phyloP scores from a whole-genome alignment of 2,113 vertebrate species.

The Amazona vittata region DNA sequence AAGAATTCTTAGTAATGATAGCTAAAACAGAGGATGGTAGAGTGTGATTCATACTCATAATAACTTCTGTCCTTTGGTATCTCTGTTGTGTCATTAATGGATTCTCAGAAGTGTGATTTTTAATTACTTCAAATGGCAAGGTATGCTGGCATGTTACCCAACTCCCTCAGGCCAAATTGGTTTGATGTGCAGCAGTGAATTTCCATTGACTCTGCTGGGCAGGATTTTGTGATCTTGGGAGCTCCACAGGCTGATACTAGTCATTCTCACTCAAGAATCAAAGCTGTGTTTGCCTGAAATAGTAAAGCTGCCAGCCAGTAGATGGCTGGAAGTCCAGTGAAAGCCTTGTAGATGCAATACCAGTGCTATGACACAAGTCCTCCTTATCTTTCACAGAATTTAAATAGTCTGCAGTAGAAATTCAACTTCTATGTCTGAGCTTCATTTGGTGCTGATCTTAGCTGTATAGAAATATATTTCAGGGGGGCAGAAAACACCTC shows the following conservation, averaged over 20 bases:
- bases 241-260: background rate
- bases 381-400: background rate
- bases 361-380: background rate
- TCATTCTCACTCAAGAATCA: background rate
- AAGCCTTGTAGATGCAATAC: background rate
- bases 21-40: background rate
- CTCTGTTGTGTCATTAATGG: background rate
- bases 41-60: background rate
- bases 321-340: background rate
- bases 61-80: background rate
- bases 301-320: background rate
- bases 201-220: background rate
- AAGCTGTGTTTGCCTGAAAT: background rate
- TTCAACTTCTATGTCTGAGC: background rate
- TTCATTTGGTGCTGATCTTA: background rate
- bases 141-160: background rate
- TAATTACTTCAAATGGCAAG: slow-evolving; percentile 35
- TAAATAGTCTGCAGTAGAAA: background rate
- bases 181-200: background rate
- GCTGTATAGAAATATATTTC: background rate
- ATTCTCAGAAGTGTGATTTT: slow-evolving; percentile 35
- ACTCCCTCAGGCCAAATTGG: background rate
- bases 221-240: background rate
- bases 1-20: background rate
- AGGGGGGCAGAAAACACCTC: background rate